Conservation (phyloP, 2,797 vertebrate genomes). For the Sebastes miniatus region DNA sequence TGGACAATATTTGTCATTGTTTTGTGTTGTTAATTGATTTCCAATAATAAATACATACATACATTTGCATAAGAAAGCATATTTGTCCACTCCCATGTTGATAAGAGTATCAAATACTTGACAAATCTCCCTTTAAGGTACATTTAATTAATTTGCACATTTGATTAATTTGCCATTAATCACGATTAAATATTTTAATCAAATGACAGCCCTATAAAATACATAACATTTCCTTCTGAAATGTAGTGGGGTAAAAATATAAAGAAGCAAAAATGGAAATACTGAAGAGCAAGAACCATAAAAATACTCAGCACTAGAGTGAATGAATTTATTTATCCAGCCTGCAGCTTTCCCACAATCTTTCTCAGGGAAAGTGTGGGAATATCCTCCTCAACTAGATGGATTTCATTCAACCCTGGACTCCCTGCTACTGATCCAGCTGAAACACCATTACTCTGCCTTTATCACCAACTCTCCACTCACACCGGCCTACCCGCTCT, state of each 20-base stretch:
- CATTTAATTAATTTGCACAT: too few relatives aligned
- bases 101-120: too few relatives aligned
- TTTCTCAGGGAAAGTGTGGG: constrained; percentile 9
- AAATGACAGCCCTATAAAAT: neutral
- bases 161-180: too few relatives aligned
- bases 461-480: constrained; percentile 62
- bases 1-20: too few relatives aligned
- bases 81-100: too few relatives aligned
- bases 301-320: neutral
- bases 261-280: neutral
- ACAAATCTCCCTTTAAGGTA: too few relatives aligned
- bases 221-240: neutral
- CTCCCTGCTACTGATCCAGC: constrained; percentile 48
- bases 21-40: too few relatives aligned
- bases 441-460: constrained; percentile 62
- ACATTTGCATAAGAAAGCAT: too few relatives aligned
- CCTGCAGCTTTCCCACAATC: neutral
- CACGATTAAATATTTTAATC: too few relatives aligned
- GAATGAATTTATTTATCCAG: neutral
- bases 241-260: neutral
- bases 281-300: neutral
- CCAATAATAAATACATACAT: too few relatives aligned
- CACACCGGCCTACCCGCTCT: constrained; percentile 19
- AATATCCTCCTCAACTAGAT: constrained; percentile 20
- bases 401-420: constrained; percentile 41